Conservation (phyloP, 1,140 invertebrate genomes). For the Drosophila pectinifera region DNA sequence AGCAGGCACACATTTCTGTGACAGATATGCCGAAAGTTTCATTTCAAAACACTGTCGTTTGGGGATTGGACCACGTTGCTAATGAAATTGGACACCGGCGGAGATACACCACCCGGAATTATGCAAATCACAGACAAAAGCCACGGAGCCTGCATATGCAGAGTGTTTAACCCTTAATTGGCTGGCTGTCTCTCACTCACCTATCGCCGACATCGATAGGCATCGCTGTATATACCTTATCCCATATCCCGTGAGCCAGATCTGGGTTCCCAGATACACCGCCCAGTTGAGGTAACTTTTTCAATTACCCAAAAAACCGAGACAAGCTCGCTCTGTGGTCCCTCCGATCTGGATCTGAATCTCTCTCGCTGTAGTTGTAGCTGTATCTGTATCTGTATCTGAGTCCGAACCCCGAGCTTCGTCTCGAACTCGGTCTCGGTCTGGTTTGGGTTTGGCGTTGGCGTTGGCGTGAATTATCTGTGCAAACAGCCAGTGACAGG, state of each 20-base stretch:
- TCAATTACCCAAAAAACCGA: constrained; percentile 65
- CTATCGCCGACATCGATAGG: constrained; percentile 78
- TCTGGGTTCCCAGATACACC: constrained; percentile 18
- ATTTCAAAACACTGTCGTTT: constrained; percentile 63
- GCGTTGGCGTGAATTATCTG: constrained; percentile 81
- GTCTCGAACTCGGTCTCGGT: not conserved
- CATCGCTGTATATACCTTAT: constrained; percentile 59
- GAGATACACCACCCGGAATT: constrained; percentile 67
- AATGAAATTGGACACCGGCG: constrained; percentile 83
- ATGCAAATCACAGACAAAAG: constrained; percentile 69
- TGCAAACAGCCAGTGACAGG: constrained; percentile 79
- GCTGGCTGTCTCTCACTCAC: constrained; percentile 65
- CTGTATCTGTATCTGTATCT: constrained; percentile 1
- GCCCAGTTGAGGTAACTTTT: constrained; percentile 61
- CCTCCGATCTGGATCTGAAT: constrained; percentile 34
- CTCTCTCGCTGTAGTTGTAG: too few species aligned
- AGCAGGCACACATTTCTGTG: constrained; percentile 69
- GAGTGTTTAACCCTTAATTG: constrained; percentile 83
- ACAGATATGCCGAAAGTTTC: constrained; percentile 76
- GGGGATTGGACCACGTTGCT: constrained; percentile 60
- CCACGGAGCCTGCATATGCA: constrained; percentile 65
- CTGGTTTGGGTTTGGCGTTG: constrained; percentile 27
- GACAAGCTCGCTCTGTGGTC: constrained; percentile 31
- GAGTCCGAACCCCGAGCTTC: constrained; percentile 10
- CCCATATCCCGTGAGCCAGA: constrained; percentile 24